phyloP scores from a whole-genome alignment of 2,888 invertebrate species.

The Cyclophora punctaria region DNA sequence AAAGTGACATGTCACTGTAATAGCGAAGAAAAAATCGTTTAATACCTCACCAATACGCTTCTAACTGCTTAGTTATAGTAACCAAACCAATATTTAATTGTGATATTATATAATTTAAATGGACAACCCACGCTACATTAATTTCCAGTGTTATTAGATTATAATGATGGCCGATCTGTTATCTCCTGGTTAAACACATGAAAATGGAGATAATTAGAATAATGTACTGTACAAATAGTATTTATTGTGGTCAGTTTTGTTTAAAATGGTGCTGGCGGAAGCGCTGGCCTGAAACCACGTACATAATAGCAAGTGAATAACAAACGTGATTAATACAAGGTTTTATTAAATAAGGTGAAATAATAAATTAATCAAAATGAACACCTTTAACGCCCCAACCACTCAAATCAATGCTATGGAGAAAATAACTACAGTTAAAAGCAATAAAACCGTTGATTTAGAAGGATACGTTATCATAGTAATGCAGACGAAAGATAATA shows the following conservation, averaged over 20 bases:
- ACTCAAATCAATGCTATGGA: conserved; percentile 67
- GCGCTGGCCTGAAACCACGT: conserved; percentile 51
- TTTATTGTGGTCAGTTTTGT: conserved; percentile 51
- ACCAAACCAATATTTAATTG: conserved; percentile 15
- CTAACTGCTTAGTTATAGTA: neutral
- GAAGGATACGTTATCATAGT: conserved; percentile 96
- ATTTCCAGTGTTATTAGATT: conserved; percentile 24
- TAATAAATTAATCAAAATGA: conserved; percentile 44
- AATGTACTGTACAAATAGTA: conserved; percentile 42
- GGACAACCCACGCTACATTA: conserved; percentile 19
- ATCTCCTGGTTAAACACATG: conserved; percentile 48
- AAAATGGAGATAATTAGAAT: conserved; percentile 45
- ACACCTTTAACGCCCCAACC: conserved; percentile 66
- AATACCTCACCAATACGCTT: conserved; percentile 7
- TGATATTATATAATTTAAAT: conserved; percentile 29
- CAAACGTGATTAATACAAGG: conserved; percentile 1
- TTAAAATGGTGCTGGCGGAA: conserved; percentile 69
- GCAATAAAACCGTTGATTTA: conserved; percentile 83
- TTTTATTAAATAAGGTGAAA: conserved; percentile 16
- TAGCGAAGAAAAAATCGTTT: conserved; percentile 19
- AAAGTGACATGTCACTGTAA: conserved; percentile 31
- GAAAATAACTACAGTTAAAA: conserved; percentile 69
- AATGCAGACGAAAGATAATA: conserved; percentile 94
- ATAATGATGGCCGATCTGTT: conserved; percentile 50
- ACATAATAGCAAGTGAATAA: conserved; percentile 19